Evolutionary conservation across 2,797 vertebrate species (phyloP), one percentile per base, ranked within the genome.

Genomic region (Pogoniulus pusillus): DNA sequence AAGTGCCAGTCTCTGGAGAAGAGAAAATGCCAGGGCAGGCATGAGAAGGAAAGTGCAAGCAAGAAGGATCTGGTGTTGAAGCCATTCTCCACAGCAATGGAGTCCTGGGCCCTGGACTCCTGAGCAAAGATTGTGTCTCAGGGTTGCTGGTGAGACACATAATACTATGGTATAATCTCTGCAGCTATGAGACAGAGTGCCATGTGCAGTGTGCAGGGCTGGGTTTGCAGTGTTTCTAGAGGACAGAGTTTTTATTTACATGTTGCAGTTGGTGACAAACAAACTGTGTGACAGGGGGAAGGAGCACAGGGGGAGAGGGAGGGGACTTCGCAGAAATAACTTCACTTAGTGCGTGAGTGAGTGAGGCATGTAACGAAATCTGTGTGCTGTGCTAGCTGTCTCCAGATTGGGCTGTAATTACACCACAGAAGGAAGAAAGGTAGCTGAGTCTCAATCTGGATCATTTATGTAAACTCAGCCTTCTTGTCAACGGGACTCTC

Each of bases 341-440:
- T 97, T 93, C 93, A 96, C 95, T 97, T 94, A 93, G 96, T 96
- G 96, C 97, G n/a, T n/a, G n/a, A n/a, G 95, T 94, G 95, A 97
- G 95, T 83, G 97, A 97, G 95, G 87, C 70, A 96, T 97, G 97
- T 98, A 98, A 98, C 97, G 94, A 98, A 98, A 98, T 98, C 97
- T 97, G 97, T 96, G 97, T 98, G 97, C 98, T 97, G 97, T 97
- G 98, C 96, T 98, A 96, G 97, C 98, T 98, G 98, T 98, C 98
- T 98, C 97, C 97, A 97, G 97, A 97, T 97, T 96, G 97, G 97
- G 97, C 97, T 99, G 98, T 98, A 98, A 98, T 98, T 98, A 98
- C 98, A 98, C 96, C 97, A 97, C 97, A 97, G 95, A 93, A 96
- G 97, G 97, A 98, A 97, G 97, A 97, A 97, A 98, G 97, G 98